These are phyloP conservation scores for Sebastes taczanowskii DNA, from an alignment of 2,797 vertebrate species.

Conservation along the genomic window DNA sequence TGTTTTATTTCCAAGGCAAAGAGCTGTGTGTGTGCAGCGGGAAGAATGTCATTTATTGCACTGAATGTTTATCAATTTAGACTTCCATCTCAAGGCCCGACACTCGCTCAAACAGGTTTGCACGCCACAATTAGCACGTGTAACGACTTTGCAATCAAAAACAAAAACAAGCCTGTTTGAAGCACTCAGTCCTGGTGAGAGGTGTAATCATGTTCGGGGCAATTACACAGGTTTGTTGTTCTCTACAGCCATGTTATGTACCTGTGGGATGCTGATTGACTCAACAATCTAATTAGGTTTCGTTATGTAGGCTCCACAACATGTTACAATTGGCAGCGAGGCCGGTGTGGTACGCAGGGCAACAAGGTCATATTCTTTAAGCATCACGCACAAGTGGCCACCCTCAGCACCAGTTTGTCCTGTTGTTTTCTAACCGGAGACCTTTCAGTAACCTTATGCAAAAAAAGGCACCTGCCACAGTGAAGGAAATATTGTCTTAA, in stretches of 20 bases:
- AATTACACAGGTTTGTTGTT: slow-evolving; percentile 82
- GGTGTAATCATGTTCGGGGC: slow-evolving; percentile 81
- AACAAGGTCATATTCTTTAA: slow-evolving; percentile 45
- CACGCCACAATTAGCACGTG: slow-evolving; percentile 68
- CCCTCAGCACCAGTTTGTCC: not conserved
- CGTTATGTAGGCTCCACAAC: slow-evolving; percentile 65
- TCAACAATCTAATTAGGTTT: slow-evolving; percentile 82
- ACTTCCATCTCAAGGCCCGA: slow-evolving; percentile 47
- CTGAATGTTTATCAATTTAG: slow-evolving; percentile 49
- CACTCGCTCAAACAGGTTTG: slow-evolving; percentile 55
- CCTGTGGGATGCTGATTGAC: slow-evolving; percentile 82
- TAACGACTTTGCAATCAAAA: slow-evolving; percentile 76
- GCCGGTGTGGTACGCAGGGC: slow-evolving; percentile 28
- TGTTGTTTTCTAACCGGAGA: slow-evolving; percentile 10
- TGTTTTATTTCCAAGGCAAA: slow-evolving; percentile 40
- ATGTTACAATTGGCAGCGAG: slow-evolving; percentile 41
- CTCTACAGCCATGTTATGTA: slow-evolving; percentile 74
- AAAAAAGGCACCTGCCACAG: not conserved
- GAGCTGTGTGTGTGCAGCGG: not conserved
- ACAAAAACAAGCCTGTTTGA: slow-evolving; percentile 77
- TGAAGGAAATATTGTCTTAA: not conserved
- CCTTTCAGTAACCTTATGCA: not conserved
- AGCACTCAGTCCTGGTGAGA: slow-evolving; percentile 76
- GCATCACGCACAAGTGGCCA: slow-evolving; percentile 23
- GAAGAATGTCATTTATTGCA: slow-evolving; percentile 43